A percentile compares a stretch with the other conserved stretches of the same genome.
These are phyloP conservation scores for Drosophila robusta DNA, from an alignment of 2,888 invertebrate species.

Conservation along the genomic window DNA sequence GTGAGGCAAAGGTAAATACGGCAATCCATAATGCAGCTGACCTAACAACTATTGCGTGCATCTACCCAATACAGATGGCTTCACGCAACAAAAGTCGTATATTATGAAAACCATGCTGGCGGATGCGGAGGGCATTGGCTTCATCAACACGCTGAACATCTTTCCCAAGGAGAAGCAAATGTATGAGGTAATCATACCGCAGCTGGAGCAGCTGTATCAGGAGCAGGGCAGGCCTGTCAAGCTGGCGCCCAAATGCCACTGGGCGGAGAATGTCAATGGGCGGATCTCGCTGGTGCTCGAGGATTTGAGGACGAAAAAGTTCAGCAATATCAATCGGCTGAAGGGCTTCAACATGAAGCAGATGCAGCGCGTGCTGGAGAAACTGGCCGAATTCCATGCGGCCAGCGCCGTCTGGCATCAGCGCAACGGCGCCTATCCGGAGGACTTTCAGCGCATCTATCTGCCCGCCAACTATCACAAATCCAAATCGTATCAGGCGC, in stretches of 20 bases:
- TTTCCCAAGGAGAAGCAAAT: slow-evolving; percentile 83
- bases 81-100: slow-evolving; percentile 77
- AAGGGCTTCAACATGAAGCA: slow-evolving; percentile 82
- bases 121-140: slow-evolving; percentile 72
- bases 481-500: slow-evolving; percentile 77
- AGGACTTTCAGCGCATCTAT: slow-evolving; percentile 75
- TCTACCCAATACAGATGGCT: slow-evolving; percentile 65
- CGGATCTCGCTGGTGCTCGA: slow-evolving; percentile 81
- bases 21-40: slow-evolving; percentile 21
- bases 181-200: slow-evolving; percentile 80
- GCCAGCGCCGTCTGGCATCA: slow-evolving; percentile 79
- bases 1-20: slow-evolving; percentile 62
- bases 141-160: slow-evolving; percentile 77
- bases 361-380: slow-evolving; percentile 79
- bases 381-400: slow-evolving; percentile 84
- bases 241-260: slow-evolving; percentile 81
- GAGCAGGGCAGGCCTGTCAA: slow-evolving; percentile 64
- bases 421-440: slow-evolving; percentile 71
- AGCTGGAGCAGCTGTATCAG: slow-evolving; percentile 80
- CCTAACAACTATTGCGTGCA: slow-evolving; percentile 21
- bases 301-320: slow-evolving; percentile 78
- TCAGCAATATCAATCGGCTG: slow-evolving; percentile 79
- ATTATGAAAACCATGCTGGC: slow-evolving; percentile 82
- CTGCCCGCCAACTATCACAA: slow-evolving; percentile 81
- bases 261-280: slow-evolving; percentile 72